Evolutionary conservation across 2,113 vertebrate species (phyloP).

Genomic region (Petroica traversi): DNA sequence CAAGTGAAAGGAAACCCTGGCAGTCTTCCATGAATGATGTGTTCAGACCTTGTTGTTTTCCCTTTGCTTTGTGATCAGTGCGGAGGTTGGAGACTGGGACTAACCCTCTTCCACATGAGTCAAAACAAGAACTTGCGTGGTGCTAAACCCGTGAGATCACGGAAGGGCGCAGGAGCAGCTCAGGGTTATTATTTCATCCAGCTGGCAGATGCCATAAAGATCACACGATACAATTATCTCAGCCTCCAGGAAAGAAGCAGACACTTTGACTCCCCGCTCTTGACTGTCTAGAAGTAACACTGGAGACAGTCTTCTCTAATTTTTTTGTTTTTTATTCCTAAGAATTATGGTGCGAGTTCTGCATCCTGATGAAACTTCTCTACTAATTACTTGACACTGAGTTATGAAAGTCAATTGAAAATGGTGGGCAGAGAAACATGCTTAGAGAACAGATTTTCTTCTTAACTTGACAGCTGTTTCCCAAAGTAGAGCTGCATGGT

Average conservation of each 20-base stretch:
- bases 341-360: not conserved
- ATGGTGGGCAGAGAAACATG: not conserved
- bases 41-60: not conserved
- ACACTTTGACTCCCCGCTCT: not conserved
- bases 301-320: not conserved
- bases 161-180: not conserved
- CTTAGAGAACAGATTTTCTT: not conserved
- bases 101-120: not conserved
- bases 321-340: not conserved
- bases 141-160: not conserved
- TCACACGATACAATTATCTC: not conserved
- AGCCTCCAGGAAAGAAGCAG: constrained; percentile 5
- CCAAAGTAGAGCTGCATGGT: not conserved
- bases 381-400: not conserved
- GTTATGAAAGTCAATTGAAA: not conserved
- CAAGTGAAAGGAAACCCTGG: not conserved
- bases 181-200: not conserved
- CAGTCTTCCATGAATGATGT: not conserved
- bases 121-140: not conserved
- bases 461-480: not conserved
- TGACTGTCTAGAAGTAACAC: not conserved
- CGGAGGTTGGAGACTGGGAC: not conserved
- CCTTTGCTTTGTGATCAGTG: not conserved
- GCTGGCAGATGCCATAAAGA: not conserved
- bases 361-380: not conserved